Evolutionary conservation across 2,797 vertebrate genomes (phyloP).

Genomic region (Microchirus variegatus): DNA sequence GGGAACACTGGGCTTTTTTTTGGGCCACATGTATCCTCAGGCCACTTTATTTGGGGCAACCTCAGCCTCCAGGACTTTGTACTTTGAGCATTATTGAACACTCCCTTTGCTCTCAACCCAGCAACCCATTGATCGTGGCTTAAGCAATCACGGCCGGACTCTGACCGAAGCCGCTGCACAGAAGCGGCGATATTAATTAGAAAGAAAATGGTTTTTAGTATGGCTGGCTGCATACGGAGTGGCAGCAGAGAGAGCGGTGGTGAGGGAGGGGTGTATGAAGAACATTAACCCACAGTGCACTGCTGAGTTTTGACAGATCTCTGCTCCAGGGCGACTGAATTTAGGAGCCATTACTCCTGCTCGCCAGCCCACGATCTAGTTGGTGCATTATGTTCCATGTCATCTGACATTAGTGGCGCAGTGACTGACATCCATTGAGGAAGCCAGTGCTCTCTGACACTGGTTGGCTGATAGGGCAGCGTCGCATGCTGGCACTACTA

Average conservation of each 20-base stretch:
- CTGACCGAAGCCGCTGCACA: slow-evolving; percentile 73
- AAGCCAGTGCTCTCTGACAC: slow-evolving; percentile 76
- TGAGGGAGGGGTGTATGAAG: slow-evolving; percentile 73
- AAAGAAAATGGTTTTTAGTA: slow-evolving; percentile 88
- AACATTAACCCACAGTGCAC: slow-evolving; percentile 83
- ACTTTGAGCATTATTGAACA: slow-evolving; percentile 83
- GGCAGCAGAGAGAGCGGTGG: slow-evolving; percentile 36
- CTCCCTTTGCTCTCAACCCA: slow-evolving; percentile 55
- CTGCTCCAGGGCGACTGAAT: slow-evolving; percentile 84
- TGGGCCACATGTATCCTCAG: slow-evolving; percentile 58
- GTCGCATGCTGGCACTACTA: slow-evolving; percentile 69
- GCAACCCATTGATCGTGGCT: slow-evolving; percentile 82
- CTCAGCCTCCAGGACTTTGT: slow-evolving; percentile 74
- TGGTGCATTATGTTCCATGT: slow-evolving; percentile 91
- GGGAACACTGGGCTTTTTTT: slow-evolving; percentile 50
- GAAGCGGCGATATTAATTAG: slow-evolving; percentile 89
- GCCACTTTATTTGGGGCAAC: slow-evolving; percentile 79
- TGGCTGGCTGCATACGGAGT: slow-evolving; percentile 78
- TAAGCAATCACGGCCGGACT: slow-evolving; percentile 73
- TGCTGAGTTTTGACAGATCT: slow-evolving; percentile 87
- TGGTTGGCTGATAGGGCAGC: slow-evolving; percentile 64
- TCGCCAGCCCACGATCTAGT: slow-evolving; percentile 80
- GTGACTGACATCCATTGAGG: slow-evolving; percentile 89
- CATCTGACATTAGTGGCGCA: slow-evolving; percentile 88
- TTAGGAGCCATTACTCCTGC: slow-evolving; percentile 88